phyloP scores from a whole-genome alignment of 2,888 invertebrate genomes.

The Tetranychus piercei region DNA sequence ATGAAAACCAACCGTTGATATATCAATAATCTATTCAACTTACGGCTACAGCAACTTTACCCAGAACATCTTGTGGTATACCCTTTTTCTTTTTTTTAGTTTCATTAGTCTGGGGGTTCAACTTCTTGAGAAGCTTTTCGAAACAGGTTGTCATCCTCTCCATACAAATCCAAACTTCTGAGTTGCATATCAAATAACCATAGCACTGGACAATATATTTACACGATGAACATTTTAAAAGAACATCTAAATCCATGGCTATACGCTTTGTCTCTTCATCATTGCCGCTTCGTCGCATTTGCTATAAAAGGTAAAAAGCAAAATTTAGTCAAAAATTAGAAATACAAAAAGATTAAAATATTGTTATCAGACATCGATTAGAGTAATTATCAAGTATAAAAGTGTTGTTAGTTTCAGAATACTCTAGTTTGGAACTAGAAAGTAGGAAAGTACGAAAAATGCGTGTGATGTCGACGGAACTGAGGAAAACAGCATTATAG shows the following conservation, averaged over 20 bases:
- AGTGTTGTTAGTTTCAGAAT: no score
- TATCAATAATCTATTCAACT: conserved; percentile 31
- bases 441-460: no score
- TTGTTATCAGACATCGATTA: no score
- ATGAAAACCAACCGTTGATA: conserved; percentile 9
- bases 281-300: conserved; percentile 93
- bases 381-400: no score
- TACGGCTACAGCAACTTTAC: conserved; percentile 89
- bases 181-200: conserved; percentile 81
- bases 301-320: conserved; percentile 37
- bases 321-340: not conserved
- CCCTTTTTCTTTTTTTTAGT: not conserved
- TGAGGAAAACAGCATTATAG: no score
- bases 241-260: conserved; percentile 94
- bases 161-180: conserved; percentile 95
- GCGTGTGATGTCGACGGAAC: no score
- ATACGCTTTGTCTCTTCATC: conserved; percentile 92
- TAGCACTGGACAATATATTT: conserved; percentile 89
- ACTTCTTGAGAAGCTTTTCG: conserved; percentile 75
- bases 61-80: conserved; percentile 84
- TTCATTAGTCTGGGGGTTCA: conserved; percentile 45
- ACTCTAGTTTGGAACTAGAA: no score
- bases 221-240: conserved; percentile 90
- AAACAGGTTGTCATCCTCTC: conserved; percentile 97
- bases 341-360: not conserved